Conservation (phyloP, 2,797 vertebrate species). For the Echeneis naucrates region DNA sequence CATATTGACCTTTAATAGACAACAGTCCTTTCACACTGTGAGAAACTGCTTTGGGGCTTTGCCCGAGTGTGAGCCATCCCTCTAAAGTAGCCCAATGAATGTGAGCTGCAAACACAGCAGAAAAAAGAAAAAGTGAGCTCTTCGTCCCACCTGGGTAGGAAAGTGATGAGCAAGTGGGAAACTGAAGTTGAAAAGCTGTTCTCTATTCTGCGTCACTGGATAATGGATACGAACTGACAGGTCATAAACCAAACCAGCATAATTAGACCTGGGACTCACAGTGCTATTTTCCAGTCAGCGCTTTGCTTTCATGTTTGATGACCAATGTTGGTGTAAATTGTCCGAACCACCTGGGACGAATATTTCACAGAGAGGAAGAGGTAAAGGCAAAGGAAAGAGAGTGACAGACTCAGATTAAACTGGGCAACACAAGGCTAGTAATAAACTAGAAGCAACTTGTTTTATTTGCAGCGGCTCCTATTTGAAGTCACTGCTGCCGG, state of each 20-base stretch:
- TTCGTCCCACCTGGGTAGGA: conserved; percentile 77
- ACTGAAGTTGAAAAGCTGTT: conserved; percentile 70
- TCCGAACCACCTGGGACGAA: conserved; percentile 44
- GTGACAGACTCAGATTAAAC: conserved; percentile 31
- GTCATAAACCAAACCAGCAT: conserved; percentile 75
- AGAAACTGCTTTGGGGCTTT: neutral
- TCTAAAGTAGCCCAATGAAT: conserved; percentile 10
- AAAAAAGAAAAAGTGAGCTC: conserved; percentile 58
- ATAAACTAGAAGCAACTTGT: conserved; percentile 40
- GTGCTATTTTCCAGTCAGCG: conserved; percentile 74
- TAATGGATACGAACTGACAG: conserved; percentile 74
- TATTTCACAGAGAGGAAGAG: conserved; percentile 45
- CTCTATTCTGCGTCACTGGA: conserved; percentile 27
- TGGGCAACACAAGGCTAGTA: conserved; percentile 14
- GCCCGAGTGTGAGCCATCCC: neutral
- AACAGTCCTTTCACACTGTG: neutral
- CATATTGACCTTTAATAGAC: neutral
- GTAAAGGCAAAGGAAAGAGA: conserved; percentile 32
- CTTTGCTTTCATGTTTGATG: conserved; percentile 74
- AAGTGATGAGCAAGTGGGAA: conserved; percentile 68
- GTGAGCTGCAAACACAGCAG: conserved; percentile 4
- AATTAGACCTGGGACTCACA: conserved; percentile 71
- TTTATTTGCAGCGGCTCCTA: conserved; percentile 39
- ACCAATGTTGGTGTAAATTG: conserved; percentile 58
- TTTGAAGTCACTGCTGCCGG: conserved; percentile 35